Percentiles rank a stretch among this genome's conserved stretches.
Evolutionary conservation across 2,113 vertebrate genomes (phyloP).

Genomic region (Calidris pugnax): DNA sequence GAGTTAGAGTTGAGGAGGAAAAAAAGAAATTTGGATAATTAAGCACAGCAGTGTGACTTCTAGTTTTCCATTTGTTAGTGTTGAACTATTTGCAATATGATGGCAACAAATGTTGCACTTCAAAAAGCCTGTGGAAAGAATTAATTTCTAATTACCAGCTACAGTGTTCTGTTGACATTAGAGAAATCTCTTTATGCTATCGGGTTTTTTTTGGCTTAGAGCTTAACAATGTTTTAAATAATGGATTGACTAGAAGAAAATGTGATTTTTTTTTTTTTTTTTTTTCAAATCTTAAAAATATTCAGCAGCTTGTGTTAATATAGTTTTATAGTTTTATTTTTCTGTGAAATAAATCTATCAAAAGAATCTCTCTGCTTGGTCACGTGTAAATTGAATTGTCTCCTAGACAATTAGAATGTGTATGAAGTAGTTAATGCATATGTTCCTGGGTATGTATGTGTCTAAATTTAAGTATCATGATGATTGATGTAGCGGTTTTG

Average conservation of each 20-base stretch:
- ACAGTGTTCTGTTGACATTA: conserved; percentile 68
- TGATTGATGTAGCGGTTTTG: not conserved
- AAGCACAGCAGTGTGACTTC: not conserved
- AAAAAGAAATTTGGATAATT: not conserved
- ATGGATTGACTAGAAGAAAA: conserved; percentile 69
- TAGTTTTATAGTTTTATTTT: conserved; percentile 39
- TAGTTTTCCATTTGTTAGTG: conserved; percentile 7
- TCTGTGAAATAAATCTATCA: not conserved
- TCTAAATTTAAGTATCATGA: not conserved
- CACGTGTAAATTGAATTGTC: not conserved
- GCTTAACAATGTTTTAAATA: conserved; percentile 74
- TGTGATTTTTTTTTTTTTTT: not conserved
- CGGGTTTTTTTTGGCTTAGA: conserved; percentile 66
- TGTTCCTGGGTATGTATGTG: not conserved
- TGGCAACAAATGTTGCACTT: conserved; percentile 50
- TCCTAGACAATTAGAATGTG: not conserved
- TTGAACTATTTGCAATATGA: not conserved
- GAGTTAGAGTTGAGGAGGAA: not conserved
- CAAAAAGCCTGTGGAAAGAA: conserved; percentile 59
- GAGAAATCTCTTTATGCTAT: conserved; percentile 61
- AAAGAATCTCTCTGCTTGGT: not conserved
- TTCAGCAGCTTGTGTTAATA: not conserved
- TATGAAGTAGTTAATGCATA: not conserved
- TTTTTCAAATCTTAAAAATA: not conserved
- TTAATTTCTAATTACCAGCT: conserved; percentile 60